phyloP scores from a whole-genome alignment of 2,797 vertebrate species.

The Phrynocephalus forsythii region DNA sequence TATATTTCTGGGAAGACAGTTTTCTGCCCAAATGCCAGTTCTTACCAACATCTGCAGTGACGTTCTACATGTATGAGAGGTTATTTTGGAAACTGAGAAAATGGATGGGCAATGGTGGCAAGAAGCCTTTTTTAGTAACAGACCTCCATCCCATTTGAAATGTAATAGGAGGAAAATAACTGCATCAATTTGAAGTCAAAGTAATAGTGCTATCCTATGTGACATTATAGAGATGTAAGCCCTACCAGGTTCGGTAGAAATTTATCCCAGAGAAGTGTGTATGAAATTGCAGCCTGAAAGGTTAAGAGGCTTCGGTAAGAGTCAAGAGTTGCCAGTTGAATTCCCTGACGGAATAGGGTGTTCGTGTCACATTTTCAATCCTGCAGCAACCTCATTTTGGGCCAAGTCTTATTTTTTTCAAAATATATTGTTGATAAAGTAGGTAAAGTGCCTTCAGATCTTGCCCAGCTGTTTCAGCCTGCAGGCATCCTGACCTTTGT shows the following conservation, averaged over 20 bases:
- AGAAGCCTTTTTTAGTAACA: not conserved
- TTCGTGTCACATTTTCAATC: conserved; percentile 47
- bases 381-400: conserved; percentile 58
- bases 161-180: not conserved
- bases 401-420: conserved; percentile 53
- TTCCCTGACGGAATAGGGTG: not conserved
- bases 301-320: not conserved
- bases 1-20: conserved; percentile 54
- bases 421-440: conserved; percentile 48
- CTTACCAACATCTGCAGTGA: conserved; percentile 38
- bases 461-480: conserved; percentile 47
- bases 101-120: not conserved
- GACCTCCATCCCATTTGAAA: not conserved
- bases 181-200: not conserved
- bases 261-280: not conserved
- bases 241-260: not conserved
- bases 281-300: not conserved
- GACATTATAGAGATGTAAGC: not conserved
- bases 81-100: conserved; percentile 11
- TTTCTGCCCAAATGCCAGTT: conserved; percentile 50
- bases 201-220: not conserved
- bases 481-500: conserved; percentile 45
- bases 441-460: conserved; percentile 58
- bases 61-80: conserved; percentile 45
- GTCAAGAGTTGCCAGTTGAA: not conserved